Base-by-base conservation (phyloP, 2,888 invertebrate species). In the Temnothorax rugatulus region DNA sequence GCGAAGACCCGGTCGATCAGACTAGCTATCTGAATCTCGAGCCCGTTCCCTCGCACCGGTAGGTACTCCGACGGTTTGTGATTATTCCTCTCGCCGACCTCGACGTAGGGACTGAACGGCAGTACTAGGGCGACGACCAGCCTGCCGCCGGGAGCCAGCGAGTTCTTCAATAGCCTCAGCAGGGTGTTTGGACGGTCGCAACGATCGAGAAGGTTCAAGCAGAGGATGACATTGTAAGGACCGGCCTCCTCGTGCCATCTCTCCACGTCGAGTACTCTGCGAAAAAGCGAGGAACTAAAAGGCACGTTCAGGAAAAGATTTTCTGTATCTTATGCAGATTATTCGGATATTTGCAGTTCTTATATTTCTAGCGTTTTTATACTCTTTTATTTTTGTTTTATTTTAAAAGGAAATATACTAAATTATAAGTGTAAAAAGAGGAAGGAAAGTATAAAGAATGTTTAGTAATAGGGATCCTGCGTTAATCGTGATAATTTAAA, bases 101-200 rank as follows among this genome's bases (percentile, higher is more conserved):
- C 99, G 0, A 99, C 99, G 94, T 99, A 99, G 79, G 99, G 98
- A 91, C 97, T 97, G 95, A 98, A 98, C 0, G 99, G 99, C 86
- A 99, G 95, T 18, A 99, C 99, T 2, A 99, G 95, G 0, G 99
- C 99, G n/a, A 99, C 95, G 64, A 99, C 94, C 34, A 98, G 96
- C 41, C 97, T 95, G 0, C 99, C 99, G 75, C 96, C 96, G 0
- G 97, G 97, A 8, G 96, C 96, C 64, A 99, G 95, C 0, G 97
- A 96, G 29, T 95, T 94, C 88, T 96, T 96, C 44, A 99, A 97
- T 91, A 98, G 96, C 76, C 96, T 95, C 88, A 99, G 95, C 91
- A 99, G 96, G 79, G 97, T 96, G 88, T 97, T 95, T 0, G 99
- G 99, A 90, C 96, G 96, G 94, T 97, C 97, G 95, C 99, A 99